phyloP scores from a whole-genome alignment of 2,797 vertebrate genomes.

The Hipposideros larvatus region DNA sequence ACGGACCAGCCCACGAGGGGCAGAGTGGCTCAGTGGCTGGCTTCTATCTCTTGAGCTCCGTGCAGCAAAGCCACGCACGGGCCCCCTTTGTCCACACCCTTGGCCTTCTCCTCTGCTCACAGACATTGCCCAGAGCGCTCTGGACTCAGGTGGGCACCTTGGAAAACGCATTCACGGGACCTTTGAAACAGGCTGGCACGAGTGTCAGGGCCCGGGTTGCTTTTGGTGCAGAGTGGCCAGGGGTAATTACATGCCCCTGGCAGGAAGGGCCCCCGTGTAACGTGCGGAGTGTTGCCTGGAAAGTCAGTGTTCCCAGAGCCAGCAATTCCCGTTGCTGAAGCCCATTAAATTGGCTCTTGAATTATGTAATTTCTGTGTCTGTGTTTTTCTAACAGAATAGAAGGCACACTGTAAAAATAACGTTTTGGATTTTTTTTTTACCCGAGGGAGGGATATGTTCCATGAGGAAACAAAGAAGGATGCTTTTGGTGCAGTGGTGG shows the following conservation, averaged over 20 bases:
- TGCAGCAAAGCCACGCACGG: fast-evolving
- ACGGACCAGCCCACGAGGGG: fast-evolving
- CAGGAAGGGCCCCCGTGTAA: not conserved
- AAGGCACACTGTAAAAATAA: constrained; percentile 52
- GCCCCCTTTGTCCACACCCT: fast-evolving
- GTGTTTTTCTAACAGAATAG: constrained; percentile 17
- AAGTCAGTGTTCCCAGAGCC: not conserved
- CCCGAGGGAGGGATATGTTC: not conserved
- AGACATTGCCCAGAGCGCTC: no score
- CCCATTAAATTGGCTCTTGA: not conserved
- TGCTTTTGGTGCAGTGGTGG: not conserved
- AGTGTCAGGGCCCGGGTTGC: not conserved
- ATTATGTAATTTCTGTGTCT: not conserved
- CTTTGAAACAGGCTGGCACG: not conserved
- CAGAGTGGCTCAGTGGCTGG: not conserved
- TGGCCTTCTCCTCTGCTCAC: not conserved
- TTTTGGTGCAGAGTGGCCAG: not conserved
- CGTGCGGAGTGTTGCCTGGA: not conserved
- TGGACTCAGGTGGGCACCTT: fast-evolving
- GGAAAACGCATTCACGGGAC: fast-evolving
- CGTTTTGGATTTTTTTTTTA: not conserved
- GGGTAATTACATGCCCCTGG: not conserved
- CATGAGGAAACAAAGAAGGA: not conserved
- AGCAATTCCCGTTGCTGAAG: not conserved
- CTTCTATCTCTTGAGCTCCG: fast-evolving